Percentiles rank a stretch among this genome's conserved stretches.
Evolutionary conservation across 2,888 invertebrate species (phyloP).

Genomic region (Andrena bicolor): DNA sequence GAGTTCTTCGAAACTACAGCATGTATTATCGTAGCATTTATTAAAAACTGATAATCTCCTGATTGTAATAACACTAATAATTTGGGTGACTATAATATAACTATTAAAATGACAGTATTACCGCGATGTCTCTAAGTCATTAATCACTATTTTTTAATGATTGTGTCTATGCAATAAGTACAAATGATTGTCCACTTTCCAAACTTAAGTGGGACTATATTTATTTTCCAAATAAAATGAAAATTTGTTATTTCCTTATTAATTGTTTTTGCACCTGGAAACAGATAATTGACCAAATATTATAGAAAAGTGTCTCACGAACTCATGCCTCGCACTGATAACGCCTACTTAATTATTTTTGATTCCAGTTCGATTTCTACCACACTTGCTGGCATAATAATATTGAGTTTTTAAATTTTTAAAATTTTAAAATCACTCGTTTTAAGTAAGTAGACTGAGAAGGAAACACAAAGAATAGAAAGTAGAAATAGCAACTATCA

Average conservation of each 20-base stretch:
- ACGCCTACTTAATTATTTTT: too few species aligned
- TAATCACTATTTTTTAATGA: not conserved
- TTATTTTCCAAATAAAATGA: not conserved
- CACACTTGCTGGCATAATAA: not conserved
- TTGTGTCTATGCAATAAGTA: not conserved
- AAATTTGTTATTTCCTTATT: not conserved
- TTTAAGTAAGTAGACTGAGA: not conserved
- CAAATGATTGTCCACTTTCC: not conserved
- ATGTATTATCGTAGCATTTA: slow-evolving; percentile 20
- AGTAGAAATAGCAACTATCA: not conserved
- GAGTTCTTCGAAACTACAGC: slow-evolving; percentile 45
- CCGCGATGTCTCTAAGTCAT: not conserved
- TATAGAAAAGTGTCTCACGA: not conserved
- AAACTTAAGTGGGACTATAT: not conserved
- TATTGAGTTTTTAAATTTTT: not conserved
- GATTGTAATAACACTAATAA: not conserved
- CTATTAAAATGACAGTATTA: not conserved
- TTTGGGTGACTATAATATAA: not conserved
- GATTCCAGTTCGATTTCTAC: too few species aligned
- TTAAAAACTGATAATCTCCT: slow-evolving; percentile 48
- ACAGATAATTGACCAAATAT: too few species aligned
- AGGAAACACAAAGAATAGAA: not conserved
- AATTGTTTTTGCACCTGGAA: too few species aligned
- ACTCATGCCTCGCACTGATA: too few species aligned
- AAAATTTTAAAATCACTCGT: too few species aligned